These are phyloP conservation scores for Monopterus albus DNA, from an alignment of 2,113 vertebrate genomes.

Conservation along the genomic window DNA sequence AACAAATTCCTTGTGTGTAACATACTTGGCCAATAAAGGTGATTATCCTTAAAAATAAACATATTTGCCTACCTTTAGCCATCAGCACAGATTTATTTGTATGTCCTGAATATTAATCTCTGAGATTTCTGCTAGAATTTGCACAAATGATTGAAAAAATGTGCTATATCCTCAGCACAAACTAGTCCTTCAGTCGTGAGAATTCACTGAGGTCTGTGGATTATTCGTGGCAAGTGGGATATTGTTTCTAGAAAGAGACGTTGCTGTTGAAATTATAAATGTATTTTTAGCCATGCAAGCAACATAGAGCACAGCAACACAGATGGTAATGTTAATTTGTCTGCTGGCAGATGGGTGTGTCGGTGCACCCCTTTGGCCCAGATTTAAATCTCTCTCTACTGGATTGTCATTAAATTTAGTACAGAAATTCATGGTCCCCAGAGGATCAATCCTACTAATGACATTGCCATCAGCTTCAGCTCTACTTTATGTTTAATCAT, in stretches of 20 bases:
- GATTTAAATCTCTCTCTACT: too few relatives aligned
- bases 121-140: too few relatives aligned
- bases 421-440: background rate
- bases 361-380: too few relatives aligned
- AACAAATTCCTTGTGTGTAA: too few relatives aligned
- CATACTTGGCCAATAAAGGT: too few relatives aligned
- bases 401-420: too few relatives aligned
- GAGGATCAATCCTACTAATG: background rate
- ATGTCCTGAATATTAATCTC: background rate
- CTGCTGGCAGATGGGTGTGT: too few relatives aligned
- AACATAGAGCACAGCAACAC: background rate
- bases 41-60: background rate
- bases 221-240: background rate
- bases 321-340: too few relatives aligned
- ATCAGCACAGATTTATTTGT: background rate
- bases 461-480: background rate
- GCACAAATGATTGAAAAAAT: background rate
- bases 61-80: too few relatives aligned
- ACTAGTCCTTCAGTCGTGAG: too few relatives aligned
- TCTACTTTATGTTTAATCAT: background rate
- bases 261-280: background rate
- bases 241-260: background rate
- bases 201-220: background rate
- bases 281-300: background rate
- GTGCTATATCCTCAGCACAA: background rate